phyloP scores from a whole-genome alignment of 1,140 invertebrate species.

The Eumeta japonica region DNA sequence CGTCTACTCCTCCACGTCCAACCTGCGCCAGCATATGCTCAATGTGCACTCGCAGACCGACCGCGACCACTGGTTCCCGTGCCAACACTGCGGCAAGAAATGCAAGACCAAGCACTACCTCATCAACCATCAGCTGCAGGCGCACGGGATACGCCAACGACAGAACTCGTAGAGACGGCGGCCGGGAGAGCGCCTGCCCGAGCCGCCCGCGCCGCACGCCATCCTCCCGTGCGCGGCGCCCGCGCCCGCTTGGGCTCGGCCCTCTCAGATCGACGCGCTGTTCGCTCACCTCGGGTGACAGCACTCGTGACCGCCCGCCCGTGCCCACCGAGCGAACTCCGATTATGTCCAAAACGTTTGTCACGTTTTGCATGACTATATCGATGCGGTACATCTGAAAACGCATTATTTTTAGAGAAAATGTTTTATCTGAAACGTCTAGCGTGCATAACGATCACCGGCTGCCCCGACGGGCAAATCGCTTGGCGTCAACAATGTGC shows the following conservation, averaged over 20 bases:
- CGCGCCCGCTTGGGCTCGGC: slow-evolving; percentile 63
- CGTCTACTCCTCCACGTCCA: slow-evolving; percentile 68
- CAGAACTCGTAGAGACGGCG: slow-evolving; percentile 57
- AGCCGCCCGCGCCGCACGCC: slow-evolving; percentile 75
- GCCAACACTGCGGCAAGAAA: slow-evolving; percentile 70
- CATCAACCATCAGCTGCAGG: slow-evolving; percentile 73
- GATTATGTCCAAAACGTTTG: no score
- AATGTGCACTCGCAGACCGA: slow-evolving; percentile 71
- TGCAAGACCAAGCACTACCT: slow-evolving; percentile 77
- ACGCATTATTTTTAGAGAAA: slow-evolving; percentile 41
- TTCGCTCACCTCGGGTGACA: no score
- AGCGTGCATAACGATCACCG: no score
- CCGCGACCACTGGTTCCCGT: slow-evolving; percentile 69
- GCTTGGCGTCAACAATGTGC: no score
- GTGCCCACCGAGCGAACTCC: no score
- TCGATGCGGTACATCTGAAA: no score
- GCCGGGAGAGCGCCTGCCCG: slow-evolving; percentile 69
- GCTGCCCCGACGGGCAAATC: slow-evolving; percentile 42
- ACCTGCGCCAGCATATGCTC: slow-evolving; percentile 70
- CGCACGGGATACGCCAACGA: slow-evolving; percentile 68
- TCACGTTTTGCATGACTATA: no score
- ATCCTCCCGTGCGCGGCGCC: slow-evolving; percentile 81
- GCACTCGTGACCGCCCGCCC: no score
- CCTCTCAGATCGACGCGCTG: slow-evolving; percentile 5
- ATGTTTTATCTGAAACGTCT: slow-evolving; percentile 11